phyloP scores from a whole-genome alignment of 2,113 vertebrate genomes.

The Halcyon senegalensis region DNA sequence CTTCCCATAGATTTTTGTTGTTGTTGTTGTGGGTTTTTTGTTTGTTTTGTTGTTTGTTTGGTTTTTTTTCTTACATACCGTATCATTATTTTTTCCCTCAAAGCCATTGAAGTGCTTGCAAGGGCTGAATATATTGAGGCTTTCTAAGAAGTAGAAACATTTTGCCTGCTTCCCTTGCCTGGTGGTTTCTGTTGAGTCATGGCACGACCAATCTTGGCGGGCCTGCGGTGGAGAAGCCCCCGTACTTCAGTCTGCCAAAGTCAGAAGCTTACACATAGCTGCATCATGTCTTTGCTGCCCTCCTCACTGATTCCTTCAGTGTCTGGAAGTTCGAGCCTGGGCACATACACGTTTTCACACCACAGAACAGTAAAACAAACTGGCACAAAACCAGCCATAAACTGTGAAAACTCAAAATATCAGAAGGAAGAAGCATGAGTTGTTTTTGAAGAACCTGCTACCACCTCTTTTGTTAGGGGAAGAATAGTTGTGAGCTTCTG shows the following conservation, averaged over 20 bases:
- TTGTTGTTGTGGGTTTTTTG: too few relatives aligned
- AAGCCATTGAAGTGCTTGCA: background rate
- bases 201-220: background rate
- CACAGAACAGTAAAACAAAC: background rate
- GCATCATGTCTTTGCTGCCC: accelerated
- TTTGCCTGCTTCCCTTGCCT: background rate
- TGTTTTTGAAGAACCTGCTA: background rate
- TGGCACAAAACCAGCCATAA: background rate
- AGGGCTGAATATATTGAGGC: background rate
- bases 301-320: background rate
- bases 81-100: background rate
- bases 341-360: background rate
- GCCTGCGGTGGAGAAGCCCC: background rate
- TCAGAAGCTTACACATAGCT: background rate
- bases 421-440: background rate
- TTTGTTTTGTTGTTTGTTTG: too few relatives aligned
- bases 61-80: accelerated
- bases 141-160: background rate
- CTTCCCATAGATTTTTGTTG: background rate
- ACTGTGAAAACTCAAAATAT: background rate
- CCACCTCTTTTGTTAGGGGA: background rate
- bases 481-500: background rate
- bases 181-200: background rate
- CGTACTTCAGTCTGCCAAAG: background rate
- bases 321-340: background rate